Base-by-base conservation (phyloP, 1,140 invertebrate species). In the Rhyacophila brunnea region DNA sequence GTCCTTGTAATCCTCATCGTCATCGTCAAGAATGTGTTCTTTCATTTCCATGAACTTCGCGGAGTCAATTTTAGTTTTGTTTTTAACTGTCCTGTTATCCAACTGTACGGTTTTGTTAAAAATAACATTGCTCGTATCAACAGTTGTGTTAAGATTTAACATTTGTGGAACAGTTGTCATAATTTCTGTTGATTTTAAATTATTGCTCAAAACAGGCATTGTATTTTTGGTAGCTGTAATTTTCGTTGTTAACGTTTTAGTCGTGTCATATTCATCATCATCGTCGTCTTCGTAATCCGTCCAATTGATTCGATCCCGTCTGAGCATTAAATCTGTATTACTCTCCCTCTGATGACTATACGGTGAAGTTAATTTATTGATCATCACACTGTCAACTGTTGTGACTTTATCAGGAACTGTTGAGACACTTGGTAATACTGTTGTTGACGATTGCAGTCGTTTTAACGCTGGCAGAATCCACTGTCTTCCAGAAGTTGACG, bases 1-100 rank as follows among this genome's bases (percentile, higher is more conserved):
- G 47, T 78, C 72, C 45, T 79, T 79, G 52, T 75, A 75, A 11
- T 77, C 73, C 10, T 78, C 75, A 35, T 79, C 75, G 50, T 78
- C 73, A 47, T 78, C 75, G 13, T 71, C 71, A 0, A 73, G 47
- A 14, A 66, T 62, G 28, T 48, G 46, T 32, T 62, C 63, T 20
- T 65, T 65, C n/a, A 62, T 70, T 18, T 77, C 76, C 55, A 75
- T 75, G 50, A 75, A 61, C 28, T 54, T 64, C 13, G 38, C 47
- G 6, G 38, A 14, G 18, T 51, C 18, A 6, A 49, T 43, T 32
- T 54, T 58, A 10, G 50, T 58, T 28, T 65, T 62, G 36, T 61
- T 65, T 35, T 61, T 61, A 2, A 40, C 36, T 9, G 40, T 60
- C 18, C 19, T 20, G 19, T 56, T 47, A 9, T 15, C 15, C 9